Conservation (phyloP, 2,113 vertebrate genomes). For the Nerophis ophidion region DNA sequence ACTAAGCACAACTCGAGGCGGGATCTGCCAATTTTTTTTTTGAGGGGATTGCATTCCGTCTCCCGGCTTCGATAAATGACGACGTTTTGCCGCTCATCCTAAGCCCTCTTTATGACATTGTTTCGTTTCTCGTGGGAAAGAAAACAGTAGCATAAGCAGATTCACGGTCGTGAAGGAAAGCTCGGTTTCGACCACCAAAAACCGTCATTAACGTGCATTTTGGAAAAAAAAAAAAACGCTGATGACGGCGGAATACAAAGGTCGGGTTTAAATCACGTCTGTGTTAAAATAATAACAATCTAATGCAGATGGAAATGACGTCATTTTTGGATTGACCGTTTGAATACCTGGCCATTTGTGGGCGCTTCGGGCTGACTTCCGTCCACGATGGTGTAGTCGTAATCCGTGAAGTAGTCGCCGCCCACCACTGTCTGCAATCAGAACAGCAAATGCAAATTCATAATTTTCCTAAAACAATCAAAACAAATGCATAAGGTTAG, state of each 20-base stretch:
- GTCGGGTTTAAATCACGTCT: not conserved
- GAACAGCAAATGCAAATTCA: not conserved
- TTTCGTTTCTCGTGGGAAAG: conserved; percentile 20
- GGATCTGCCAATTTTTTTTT: conserved; percentile 35
- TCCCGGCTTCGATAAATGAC: conserved; percentile 40
- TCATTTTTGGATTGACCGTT: not conserved
- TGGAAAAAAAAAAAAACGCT: conserved; percentile 12
- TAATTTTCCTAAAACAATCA: not conserved
- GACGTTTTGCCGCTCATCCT: conserved; percentile 19
- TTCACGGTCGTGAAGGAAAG: conserved; percentile 26
- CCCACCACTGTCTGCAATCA: conserved; percentile 74
- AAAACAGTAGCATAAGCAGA: conserved; percentile 8
- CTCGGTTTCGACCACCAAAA: conserved; percentile 16
- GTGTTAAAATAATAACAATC: not conserved
- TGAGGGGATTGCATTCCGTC: conserved; percentile 4
- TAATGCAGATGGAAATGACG: not conserved
- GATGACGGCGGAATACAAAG: not conserved
- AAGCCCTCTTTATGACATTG: not conserved
- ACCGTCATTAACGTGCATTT: conserved; percentile 17
- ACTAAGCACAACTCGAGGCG: conserved; percentile 48
- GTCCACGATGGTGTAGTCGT: conserved; percentile 75
- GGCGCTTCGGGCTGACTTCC: conserved; percentile 78
- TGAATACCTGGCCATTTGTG: conserved; percentile 72
- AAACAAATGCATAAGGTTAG: too few relatives aligned
- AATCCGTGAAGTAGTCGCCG: conserved; percentile 74